Conservation (phyloP, 2,888 invertebrate species). For the Ernsta delagoae region DNA sequence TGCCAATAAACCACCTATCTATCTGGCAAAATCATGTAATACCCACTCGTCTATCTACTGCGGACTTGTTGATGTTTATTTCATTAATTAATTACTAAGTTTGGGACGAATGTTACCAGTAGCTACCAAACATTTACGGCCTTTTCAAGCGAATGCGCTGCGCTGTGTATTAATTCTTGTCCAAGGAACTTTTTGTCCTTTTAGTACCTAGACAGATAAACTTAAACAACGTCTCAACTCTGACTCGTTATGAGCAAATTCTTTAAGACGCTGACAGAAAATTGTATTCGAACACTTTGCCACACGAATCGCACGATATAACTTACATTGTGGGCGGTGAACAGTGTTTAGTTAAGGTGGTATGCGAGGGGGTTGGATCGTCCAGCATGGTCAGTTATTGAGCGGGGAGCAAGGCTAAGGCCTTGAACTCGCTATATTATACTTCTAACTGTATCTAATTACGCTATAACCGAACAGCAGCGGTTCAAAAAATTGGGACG, state of each 20-base stretch:
- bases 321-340: constrained; percentile 15
- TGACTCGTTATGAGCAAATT: not conserved
- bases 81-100: constrained; percentile 3
- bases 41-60: not conserved
- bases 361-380: constrained; percentile 45
- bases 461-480: constrained; percentile 48
- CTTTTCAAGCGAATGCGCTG: not conserved
- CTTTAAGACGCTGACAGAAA: not conserved
- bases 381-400: constrained; percentile 82
- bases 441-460: constrained; percentile 63
- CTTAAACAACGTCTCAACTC: not conserved
- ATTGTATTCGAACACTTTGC: not conserved
- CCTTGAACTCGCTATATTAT: constrained; percentile 89
- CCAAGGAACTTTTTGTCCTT: too few species aligned
- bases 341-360: constrained; percentile 21
- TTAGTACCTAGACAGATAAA: too few species aligned
- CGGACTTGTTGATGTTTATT: constrained; percentile 11
- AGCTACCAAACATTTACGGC: not conserved
- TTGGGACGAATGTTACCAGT: not conserved
- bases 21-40: constrained; percentile 9
- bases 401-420: constrained; percentile 93
- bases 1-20: constrained; percentile 30
- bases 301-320: constrained; percentile 1
- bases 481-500: constrained; percentile 53
- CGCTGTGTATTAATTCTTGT: too few species aligned